Base-by-base conservation (phyloP, 2,888 invertebrate species). In the Xiphydria camelus region DNA sequence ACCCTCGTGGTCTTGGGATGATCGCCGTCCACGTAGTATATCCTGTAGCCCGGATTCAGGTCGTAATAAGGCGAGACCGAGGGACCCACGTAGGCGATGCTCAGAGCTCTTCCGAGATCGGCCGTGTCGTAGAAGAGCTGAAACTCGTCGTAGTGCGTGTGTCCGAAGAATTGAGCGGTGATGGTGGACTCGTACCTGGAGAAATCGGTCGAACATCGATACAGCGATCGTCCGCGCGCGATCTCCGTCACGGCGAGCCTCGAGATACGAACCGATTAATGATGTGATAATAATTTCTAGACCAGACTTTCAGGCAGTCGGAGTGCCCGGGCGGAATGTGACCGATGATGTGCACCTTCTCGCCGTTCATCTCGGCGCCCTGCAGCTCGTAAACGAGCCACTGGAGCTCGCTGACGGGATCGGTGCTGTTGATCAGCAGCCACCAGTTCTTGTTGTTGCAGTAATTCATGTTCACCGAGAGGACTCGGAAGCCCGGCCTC, bases 391-490 rank as follows among this genome's bases (percentile, higher is more conserved):
- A 89, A 50, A 97, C 91, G 41, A 98, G 83, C 97, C 97, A 98
- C 61, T 93, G 91, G 14, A 98, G 79, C 70, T 97, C 94, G 1
- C 91, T 93, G 0, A 93, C 94, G 1, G 97, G 97, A 77, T 98
- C 97, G 0, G 95, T 96, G 59, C 94, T 94, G 76, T 98, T 96
- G 53, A 97, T 78, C 10, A 94, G 77, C 19, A 94, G 79, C 94
- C 94, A 94, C 95, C 94, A 96, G 78, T 95, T 95, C 70, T 91
- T 91, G 68, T 92, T 93, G 73, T 94, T 94, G 76, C 95, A 95
- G 76, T 92, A 94, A 77, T 96, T 96, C 88, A 92, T 94, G 70
- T 96, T 96, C n/a, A 96, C 80, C 0, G 95, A 95, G 53, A 96
- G 88, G 42, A 96, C 85, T 45, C 94, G 82, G 73, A 96, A 91